phyloP scores from a whole-genome alignment of 2,113 vertebrate species.

The Epinephelus fuscoguttatus region DNA sequence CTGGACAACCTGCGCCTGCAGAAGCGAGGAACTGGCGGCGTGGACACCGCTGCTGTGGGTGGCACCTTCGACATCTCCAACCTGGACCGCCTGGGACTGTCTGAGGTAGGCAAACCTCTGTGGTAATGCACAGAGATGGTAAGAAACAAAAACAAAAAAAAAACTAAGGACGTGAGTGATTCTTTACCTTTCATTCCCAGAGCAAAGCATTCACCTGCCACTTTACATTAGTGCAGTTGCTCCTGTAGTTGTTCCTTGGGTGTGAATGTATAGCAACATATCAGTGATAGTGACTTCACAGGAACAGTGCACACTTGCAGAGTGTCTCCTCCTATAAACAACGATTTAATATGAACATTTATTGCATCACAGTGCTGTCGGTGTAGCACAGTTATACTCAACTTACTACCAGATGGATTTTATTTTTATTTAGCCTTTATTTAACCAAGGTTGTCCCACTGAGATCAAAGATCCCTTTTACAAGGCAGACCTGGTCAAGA shows the following conservation, averaged over 20 bases:
- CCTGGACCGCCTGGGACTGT: slow-evolving; percentile 95
- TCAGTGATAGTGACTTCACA: background rate
- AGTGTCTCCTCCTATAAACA: background rate
- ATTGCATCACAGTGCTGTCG: background rate
- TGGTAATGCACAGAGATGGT: background rate
- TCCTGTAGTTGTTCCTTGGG: too few species aligned
- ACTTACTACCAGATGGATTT: too few species aligned
- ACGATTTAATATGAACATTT: background rate
- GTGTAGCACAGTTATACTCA: background rate
- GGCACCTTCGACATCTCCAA: slow-evolving; percentile 95
- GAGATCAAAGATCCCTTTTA: too few species aligned
- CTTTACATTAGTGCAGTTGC: too few species aligned
- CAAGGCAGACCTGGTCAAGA: too few species aligned
- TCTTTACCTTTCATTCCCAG: background rate
- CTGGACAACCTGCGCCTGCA: slow-evolving; percentile 95
- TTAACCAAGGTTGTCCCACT: too few species aligned
- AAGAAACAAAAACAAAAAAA: too few species aligned
- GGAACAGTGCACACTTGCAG: background rate
- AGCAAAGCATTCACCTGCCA: background rate
- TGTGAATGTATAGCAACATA: background rate
- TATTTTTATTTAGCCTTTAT: too few species aligned
- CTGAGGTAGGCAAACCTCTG: slow-evolving; percentile 77
- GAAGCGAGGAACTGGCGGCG: slow-evolving; percentile 95
- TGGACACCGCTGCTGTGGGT: slow-evolving; percentile 94
- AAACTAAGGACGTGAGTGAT: background rate